phyloP scores from a whole-genome alignment of 2,888 invertebrate genomes.

The Gisinianus flammeolus region DNA sequence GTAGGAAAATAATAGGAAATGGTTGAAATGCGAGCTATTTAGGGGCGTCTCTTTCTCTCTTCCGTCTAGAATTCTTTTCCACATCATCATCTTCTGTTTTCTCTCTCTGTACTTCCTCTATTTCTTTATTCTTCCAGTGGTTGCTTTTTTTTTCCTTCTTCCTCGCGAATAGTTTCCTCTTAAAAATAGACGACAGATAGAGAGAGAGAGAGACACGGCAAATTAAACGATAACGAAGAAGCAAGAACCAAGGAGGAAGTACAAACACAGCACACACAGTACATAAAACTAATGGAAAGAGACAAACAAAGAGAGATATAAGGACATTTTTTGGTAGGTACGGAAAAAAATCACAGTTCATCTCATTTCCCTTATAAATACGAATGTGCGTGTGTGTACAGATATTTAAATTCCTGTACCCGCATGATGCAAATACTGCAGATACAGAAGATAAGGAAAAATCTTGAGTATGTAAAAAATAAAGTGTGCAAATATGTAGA shows the following conservation, averaged over 20 bases:
- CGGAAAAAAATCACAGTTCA: not conserved
- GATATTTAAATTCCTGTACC: not conserved
- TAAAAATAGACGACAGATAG: constrained; percentile 29
- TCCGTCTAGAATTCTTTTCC: not conserved
- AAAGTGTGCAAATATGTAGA: too few species aligned
- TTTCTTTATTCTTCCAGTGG: not conserved
- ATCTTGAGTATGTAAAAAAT: too few species aligned
- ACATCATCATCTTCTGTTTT: not conserved
- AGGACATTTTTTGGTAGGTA: not conserved
- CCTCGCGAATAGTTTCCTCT: constrained; percentile 10
- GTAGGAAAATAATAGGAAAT: not conserved
- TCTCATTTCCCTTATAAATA: not conserved
- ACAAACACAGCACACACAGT: not conserved
- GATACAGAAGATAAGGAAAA: not conserved
- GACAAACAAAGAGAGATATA: constrained; percentile 11
- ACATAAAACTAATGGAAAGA: constrained; percentile 25
- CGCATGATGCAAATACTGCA: not conserved
- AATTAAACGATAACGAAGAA: constrained; percentile 28
- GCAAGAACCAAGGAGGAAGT: constrained; percentile 10
- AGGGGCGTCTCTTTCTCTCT: constrained; percentile 9
- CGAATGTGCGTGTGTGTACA: too few species aligned
- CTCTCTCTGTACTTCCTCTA: not conserved
- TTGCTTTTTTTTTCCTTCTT: not conserved
- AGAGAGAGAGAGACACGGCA: constrained; percentile 4
- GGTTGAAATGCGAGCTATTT: constrained; percentile 11